phyloP scores from a whole-genome alignment of 30 jellyfish, hydroid and myxozoan species.

The Pseudorhiza aurosa region DNA sequence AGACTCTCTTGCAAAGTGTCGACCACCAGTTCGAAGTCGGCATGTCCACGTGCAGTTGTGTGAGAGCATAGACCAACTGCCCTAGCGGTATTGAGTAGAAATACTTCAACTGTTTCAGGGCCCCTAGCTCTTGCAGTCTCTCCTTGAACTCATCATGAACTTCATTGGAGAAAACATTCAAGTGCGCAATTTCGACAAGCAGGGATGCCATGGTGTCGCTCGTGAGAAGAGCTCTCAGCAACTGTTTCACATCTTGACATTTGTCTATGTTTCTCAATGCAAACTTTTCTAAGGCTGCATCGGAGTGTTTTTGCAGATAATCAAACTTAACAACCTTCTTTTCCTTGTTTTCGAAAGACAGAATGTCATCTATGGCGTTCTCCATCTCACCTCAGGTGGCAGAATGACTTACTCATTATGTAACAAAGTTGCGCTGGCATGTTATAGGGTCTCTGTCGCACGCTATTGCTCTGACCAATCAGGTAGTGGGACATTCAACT shows the following conservation, averaged over 20 bases:
- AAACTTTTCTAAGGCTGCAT: constrained; percentile 16
- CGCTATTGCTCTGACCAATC: background rate
- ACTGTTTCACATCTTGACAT: constrained; percentile 2
- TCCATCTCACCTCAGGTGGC: background rate
- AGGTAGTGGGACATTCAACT: background rate
- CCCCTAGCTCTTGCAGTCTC: constrained; percentile 4
- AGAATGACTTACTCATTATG: no score
- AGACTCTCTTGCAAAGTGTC: background rate
- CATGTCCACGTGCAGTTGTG: constrained; percentile 2
- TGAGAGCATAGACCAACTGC: constrained; percentile 38
- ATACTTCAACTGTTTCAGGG: constrained; percentile 27
- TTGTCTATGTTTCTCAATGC: constrained; percentile 3
- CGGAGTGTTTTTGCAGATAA: background rate
- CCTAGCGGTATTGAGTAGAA: constrained; percentile 32
- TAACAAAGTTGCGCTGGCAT: no score
- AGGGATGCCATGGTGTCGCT: constrained; percentile 7
- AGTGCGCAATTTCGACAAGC: constrained; percentile 28
- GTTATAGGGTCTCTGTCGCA: background rate
- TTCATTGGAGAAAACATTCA: constrained; percentile 26
- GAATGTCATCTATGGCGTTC: background rate
- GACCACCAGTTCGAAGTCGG: constrained; percentile 24
- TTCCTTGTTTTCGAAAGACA: background rate
- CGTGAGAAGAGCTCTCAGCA: constrained; percentile 6
- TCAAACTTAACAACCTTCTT: background rate
- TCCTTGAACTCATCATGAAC: constrained; percentile 30